These are phyloP conservation scores for Drosophila watanabei DNA, from an alignment of 1,140 invertebrate species.

Conservation along the genomic window DNA sequence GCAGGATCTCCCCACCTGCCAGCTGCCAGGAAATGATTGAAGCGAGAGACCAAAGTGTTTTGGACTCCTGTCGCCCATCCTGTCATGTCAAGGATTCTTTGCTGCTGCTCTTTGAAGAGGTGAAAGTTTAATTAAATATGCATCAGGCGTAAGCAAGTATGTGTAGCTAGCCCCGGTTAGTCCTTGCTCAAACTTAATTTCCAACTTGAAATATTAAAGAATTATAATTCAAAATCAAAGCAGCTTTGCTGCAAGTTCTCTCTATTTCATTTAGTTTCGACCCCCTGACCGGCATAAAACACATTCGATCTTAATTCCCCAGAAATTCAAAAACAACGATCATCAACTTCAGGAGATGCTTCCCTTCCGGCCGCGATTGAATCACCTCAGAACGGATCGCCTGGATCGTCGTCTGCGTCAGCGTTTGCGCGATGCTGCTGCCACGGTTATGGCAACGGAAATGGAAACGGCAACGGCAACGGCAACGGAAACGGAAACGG, in stretches of 20 bases:
- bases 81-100: slow-evolving; percentile 39
- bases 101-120: slow-evolving; percentile 40
- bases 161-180: not conserved
- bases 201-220: not conserved
- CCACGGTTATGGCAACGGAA: not conserved
- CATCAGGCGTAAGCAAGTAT: slow-evolving; percentile 46
- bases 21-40: slow-evolving; percentile 27
- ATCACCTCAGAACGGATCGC: not conserved
- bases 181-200: not conserved
- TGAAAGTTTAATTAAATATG: slow-evolving; percentile 81
- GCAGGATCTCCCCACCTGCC: not conserved
- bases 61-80: slow-evolving; percentile 39
- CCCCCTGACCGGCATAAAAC: not conserved
- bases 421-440: not conserved
- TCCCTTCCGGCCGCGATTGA: slow-evolving; percentile 22
- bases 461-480: too few relatives aligned
- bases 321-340: not conserved
- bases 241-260: not conserved
- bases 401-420: not conserved
- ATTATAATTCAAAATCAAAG: not conserved
- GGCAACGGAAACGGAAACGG: not conserved
- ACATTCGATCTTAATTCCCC: not conserved
- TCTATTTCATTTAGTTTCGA: not conserved
- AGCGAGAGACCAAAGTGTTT: slow-evolving; percentile 54
- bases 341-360: not conserved